Percentiles rank a stretch among this genome's conserved stretches.
phyloP scores from a whole-genome alignment of 2,113 vertebrate species.

The Istiophorus platypterus region DNA sequence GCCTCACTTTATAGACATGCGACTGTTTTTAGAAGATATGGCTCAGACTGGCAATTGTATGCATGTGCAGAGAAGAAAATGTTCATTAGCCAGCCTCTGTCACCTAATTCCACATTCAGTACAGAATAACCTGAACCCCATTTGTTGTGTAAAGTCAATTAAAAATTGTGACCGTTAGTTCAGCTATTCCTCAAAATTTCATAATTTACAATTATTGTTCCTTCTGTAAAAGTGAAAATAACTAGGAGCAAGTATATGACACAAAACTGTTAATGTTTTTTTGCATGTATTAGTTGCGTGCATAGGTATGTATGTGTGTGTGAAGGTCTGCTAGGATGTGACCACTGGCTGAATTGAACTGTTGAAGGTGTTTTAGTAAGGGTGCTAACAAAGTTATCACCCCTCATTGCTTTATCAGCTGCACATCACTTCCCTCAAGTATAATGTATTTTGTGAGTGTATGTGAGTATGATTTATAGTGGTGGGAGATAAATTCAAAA shows the following conservation, averaged over 20 bases:
- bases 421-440: constrained; percentile 3
- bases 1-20: constrained; percentile 43
- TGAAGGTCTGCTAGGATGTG: constrained; percentile 3
- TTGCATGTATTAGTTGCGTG: constrained; percentile 36
- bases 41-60: constrained; percentile 10
- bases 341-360: constrained; percentile 59
- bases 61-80: constrained; percentile 19
- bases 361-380: constrained; percentile 48
- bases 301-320: background rate
- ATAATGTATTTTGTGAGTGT: constrained; percentile 44
- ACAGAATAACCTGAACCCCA: background rate
- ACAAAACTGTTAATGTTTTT: constrained; percentile 14
- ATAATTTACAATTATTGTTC: background rate
- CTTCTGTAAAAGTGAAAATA: constrained; percentile 22
- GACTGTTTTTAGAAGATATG: constrained; percentile 53
- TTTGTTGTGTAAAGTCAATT: background rate
- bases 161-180: background rate
- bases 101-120: constrained; percentile 15
- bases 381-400: constrained; percentile 20
- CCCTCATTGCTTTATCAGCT: constrained; percentile 35
- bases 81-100: background rate
- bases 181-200: background rate
- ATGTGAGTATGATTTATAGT: constrained; percentile 37
- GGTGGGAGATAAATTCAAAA: constrained; percentile 29
- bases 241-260: constrained; percentile 9